Conservation (phyloP, 2,888 invertebrate species). For the Mycogona germanica region DNA sequence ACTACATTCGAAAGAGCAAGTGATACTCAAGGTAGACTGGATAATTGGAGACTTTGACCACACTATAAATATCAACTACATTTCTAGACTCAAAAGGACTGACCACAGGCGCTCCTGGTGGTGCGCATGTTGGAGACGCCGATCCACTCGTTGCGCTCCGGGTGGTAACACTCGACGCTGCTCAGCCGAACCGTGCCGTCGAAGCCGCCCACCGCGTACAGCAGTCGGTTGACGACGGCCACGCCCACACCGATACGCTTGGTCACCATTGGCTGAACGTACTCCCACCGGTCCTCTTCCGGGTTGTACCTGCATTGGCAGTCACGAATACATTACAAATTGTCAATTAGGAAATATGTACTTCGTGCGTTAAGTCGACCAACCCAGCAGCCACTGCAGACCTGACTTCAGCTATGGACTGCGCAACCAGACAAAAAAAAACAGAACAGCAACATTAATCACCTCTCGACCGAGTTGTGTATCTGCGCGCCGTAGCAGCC, state of each 20-base stretch:
- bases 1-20: background rate
- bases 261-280: constrained; percentile 42
- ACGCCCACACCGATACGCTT: constrained; percentile 58
- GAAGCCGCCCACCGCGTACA: constrained; percentile 74
- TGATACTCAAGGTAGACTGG: background rate
- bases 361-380: background rate
- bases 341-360: too few species aligned
- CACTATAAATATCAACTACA: constrained; percentile 1
- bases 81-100: constrained; percentile 12
- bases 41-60: background rate
- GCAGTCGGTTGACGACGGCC: constrained; percentile 46
- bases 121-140: constrained; percentile 63
- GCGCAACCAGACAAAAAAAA: too few species aligned
- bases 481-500: constrained; percentile 76
- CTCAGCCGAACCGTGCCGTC: constrained; percentile 64
- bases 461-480: constrained; percentile 83
- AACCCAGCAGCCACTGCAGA: too few species aligned
- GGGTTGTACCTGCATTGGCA: constrained; percentile 76
- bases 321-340: background rate
- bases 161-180: constrained; percentile 83
- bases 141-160: constrained; percentile 82
- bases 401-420: too few species aligned
- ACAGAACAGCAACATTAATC: constrained; percentile 30
- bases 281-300: constrained; percentile 66
- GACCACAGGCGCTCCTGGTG: constrained; percentile 73